phyloP scores from a whole-genome alignment of 2,797 vertebrate species.

The Rhincodon typus region DNA sequence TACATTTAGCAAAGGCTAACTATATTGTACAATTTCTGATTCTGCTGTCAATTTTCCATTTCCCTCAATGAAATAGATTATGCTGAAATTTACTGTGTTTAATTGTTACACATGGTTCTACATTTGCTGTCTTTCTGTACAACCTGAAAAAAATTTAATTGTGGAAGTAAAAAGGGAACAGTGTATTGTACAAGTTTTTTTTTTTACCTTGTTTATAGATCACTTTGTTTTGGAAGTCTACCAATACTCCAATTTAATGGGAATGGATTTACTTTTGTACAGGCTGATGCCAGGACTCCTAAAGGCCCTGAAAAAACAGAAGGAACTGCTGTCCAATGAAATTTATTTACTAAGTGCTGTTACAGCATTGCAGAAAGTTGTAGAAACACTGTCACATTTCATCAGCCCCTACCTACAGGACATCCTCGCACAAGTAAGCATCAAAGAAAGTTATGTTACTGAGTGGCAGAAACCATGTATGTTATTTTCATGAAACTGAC shows the following conservation, averaged over 20 bases:
- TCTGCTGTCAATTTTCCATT: not conserved
- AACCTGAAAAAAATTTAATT: not conserved
- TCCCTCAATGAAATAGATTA: not conserved
- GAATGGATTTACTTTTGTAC: constrained; percentile 35
- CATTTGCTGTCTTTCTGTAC: not conserved
- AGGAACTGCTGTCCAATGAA: constrained; percentile 69
- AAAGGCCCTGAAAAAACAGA: constrained; percentile 58
- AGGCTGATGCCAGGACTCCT: constrained; percentile 83
- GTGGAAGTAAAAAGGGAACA: not conserved
- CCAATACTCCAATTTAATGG: not conserved
- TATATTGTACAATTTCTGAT: not conserved
- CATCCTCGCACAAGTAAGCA: constrained; percentile 60
- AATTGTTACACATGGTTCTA: not conserved
- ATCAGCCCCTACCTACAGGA: constrained; percentile 85
- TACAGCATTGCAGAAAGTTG: constrained; percentile 75
- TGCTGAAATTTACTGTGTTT: not conserved
- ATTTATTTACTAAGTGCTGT: constrained; percentile 81
- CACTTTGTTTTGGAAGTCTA: not conserved
- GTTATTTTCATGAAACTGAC: constrained; percentile 1
- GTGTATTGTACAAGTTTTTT: not conserved
- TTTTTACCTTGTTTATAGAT: not conserved
- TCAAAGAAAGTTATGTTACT: not conserved
- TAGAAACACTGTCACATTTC: constrained; percentile 80
- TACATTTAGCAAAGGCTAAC: not conserved
- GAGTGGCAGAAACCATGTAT: not conserved